Base-by-base conservation (phyloP, 2,888 invertebrate species). In the Sphaeridia pumilis region DNA sequence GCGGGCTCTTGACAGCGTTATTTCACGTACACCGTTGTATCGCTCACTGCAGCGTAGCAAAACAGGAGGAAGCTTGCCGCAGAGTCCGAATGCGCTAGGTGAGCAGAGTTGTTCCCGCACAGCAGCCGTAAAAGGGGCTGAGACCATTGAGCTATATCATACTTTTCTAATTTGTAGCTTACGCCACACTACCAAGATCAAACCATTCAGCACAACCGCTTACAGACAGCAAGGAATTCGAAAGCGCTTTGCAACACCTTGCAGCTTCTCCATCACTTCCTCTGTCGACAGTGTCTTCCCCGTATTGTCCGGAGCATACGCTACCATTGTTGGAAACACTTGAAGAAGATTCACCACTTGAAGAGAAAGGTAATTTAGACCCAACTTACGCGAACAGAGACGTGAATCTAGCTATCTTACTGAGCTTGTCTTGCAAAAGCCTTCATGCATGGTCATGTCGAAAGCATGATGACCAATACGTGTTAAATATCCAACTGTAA, bases 151-250 rank as follows among this genome's bases (percentile, higher is more conserved):
- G n/a, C n/a, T 20, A 38, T 14, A 14, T 31, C 21, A 44, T 44
- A 25, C 12, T 44, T 25, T 20, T 43, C n/a, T n/a, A n/a, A n/a
- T n/a, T n/a, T 63, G 42, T 69, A 84, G 87, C 86, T 54, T 87
- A 87, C 73, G 85, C 84, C 73, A 87, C 85, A 72, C 75, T 87
- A 66, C 87, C 87, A 26, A 78, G 87, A 60, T 86, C 87, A 52
- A 85, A 85, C 67, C 85, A 87, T 74, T 84, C 84, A 60, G 84
- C 83, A 62, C n/a, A n/a, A n/a, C 80, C 81, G 7, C 70, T 65
- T 24, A 60, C 61, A 50, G 67, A 67, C 27, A 55, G 57, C 56
- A 56, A 61, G 12, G 58, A 65, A 17, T 47, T 66, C 41, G 66
- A 55, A 69, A 72, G 61, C 68, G 69, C 71, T 70, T 66, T 73